Conservation (phyloP, 2,113 vertebrate genomes). For the Marcusenius ussheri region DNA sequence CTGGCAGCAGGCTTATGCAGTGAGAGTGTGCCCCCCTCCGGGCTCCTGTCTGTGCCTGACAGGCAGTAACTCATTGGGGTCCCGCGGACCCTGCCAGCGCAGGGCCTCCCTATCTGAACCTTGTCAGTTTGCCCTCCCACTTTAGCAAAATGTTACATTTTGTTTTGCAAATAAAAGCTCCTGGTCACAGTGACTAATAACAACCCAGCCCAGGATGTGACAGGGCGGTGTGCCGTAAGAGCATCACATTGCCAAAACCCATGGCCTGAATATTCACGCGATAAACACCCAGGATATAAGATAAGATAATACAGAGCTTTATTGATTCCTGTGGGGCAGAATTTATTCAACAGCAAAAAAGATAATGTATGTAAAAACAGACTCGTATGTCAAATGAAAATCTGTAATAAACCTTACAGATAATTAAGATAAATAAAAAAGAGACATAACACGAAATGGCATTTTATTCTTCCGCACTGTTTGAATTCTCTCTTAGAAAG, state of each 20-base stretch:
- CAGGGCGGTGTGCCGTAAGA: not conserved
- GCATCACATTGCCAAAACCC: not conserved
- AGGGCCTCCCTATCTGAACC: not conserved
- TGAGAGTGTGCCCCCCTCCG: not conserved
- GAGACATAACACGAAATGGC: not conserved
- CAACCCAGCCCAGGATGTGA: not conserved
- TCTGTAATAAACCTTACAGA: not conserved
- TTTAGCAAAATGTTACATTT: not conserved
- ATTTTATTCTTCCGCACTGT: not conserved
- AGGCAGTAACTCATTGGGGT: not conserved
- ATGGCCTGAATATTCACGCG: not conserved
- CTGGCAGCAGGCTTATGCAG: not conserved
- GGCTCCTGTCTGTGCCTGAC: not conserved
- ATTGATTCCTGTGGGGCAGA: too few species aligned
- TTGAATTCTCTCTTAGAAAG: not conserved
- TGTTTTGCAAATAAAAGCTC: not conserved
- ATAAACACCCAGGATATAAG: not conserved
- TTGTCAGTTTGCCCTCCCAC: not conserved
- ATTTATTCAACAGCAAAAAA: not conserved
- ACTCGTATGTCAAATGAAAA: not conserved
- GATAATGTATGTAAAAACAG: not conserved
- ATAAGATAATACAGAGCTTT: not conserved
- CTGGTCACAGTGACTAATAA: not conserved
- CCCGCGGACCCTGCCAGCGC: not conserved
- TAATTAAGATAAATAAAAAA: not conserved